Evolutionary conservation across 2,888 invertebrate genomes (phyloP), one percentile per base, ranked within the genome.

Genomic region (Cabera pusaria): DNA sequence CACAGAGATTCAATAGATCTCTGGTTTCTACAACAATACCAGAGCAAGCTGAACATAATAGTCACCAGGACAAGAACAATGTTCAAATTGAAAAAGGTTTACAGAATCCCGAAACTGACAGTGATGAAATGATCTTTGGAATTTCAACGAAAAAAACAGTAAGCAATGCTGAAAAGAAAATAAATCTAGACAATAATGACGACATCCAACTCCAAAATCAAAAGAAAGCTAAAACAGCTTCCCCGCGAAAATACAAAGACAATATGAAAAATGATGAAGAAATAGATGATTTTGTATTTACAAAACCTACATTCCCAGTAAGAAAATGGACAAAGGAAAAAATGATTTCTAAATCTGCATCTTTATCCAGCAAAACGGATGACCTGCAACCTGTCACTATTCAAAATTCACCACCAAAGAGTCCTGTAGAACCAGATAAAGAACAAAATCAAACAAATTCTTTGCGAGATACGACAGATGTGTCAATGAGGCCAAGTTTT

Each of bases 401-500:
- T 9, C 10, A 20, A 6, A 32, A 23, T 20, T 44, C 49, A 43
- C 51, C 45, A 38, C 44, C 52, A 19, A 44, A 50, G 20, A 48
- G 18, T 16, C 36, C 42, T 20, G 52, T 40, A 16, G 22, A 47
- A 17, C 33, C 45, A 32, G 35, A 48, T 11, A 43, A 39, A 12
- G 53, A 57, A 21, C 53, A 25, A 23, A 16, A 19, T 21, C 42
- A 40, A 22, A 31, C 39, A 9, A 25, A 38, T 24, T 18, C n/a
- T 12, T 25, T 37, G 11, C 54, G 50, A 6, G 39, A 41, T 6
- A 55, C 50, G 8, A 74, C 60, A 54, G 69, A 80, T 25, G 31
- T 76, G 1, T 80, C 83, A 26, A 72, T 70, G 66, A 73, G 77
- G 43, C 80, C 84, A 8, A 87, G 86, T 49, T 88, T 85, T 44